Base-by-base conservation (phyloP, 2,797 vertebrate genomes). In the Sebastes minor region DNA sequence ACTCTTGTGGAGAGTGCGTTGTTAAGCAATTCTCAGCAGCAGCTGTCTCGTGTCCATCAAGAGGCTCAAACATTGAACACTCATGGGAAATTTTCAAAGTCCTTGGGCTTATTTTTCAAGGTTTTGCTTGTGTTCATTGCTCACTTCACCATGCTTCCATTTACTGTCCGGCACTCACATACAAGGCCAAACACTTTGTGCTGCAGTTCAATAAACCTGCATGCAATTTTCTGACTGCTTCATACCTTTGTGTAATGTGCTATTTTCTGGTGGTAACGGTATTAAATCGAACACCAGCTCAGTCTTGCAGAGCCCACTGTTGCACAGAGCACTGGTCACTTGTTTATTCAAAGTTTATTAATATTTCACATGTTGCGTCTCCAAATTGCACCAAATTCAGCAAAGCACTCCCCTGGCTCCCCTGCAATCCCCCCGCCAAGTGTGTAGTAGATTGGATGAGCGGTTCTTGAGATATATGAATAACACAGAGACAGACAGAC, bases 1-100 rank as follows among this genome's bases (percentile, higher is more conserved):
- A 16, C 75, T 60, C 61, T 25, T 46, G 49, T 42, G 57, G 53
- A 70, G 30, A 73, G 70, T 14, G 49, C 64, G 35, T 63, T 60
- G 80, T 68, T 57, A 23, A 88, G 78, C 67, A 65, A 3, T 84
- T 80, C 57, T 75, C 56, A 12, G 64, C 28, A 66, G 65, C 57
- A 22, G 27, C 56, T 0, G 65, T 57, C 56, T 74, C 4, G 6
- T n/a, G 68, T 87, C 76, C 16, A 20, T 85, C 81, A 76, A 61
- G 28, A 68, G 71, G 53, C 62, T 67, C 12, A 18, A 67, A 63
- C 13, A 60, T 30, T 35, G 27, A 81, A 70, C 42, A 32, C 14
- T 56, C 8, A n/a, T 6, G 56, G 35, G 57, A 7, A 57, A 63
- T 16, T 18, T 18, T 10, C 57, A 20, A 20, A 78, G 69, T 27